Conservation (phyloP, 2,113 vertebrate genomes). For the Macroglossus sobrinus region DNA sequence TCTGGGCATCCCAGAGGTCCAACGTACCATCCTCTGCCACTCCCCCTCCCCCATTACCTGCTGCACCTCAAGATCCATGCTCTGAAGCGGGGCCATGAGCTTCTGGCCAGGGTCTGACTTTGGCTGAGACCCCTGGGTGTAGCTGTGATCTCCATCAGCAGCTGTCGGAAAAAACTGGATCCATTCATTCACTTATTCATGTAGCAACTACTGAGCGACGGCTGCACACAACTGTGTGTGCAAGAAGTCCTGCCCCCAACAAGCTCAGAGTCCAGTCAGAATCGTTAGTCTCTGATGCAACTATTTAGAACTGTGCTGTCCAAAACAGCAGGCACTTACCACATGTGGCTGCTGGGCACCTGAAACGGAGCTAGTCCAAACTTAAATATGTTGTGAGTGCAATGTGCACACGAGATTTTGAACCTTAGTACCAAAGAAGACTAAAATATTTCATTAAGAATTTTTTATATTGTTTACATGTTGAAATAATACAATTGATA, state of each 20-base stretch:
- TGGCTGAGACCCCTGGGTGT: not conserved
- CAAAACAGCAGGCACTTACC: fast-evolving
- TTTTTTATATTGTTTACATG: not conserved
- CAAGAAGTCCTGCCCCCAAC: not conserved
- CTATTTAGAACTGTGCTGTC: not conserved
- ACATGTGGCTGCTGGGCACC: not conserved
- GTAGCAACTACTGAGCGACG: not conserved
- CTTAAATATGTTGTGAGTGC: not conserved
- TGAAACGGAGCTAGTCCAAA: not conserved
- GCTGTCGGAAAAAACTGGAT: not conserved
- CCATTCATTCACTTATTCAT: not conserved
- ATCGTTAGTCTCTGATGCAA: not conserved
- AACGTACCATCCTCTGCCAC: not conserved
- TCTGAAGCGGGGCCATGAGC: not conserved
- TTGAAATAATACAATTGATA: not conserved
- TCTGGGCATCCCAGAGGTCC: not conserved
- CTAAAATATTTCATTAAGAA: not conserved
- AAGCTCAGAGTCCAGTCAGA: not conserved
- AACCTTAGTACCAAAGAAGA: not conserved
- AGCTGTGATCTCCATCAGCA: not conserved
- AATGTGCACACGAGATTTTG: not conserved
- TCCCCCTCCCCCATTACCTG: not conserved
- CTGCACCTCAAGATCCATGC: not conserved
- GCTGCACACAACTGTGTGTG: not conserved
- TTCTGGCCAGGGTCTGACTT: not conserved